A percentile compares a stretch with the other conserved stretches of the same genome.
These are phyloP conservation scores for Diuraphis noxia DNA, from an alignment of 1,140 invertebrate species.

Conservation along the genomic window DNA sequence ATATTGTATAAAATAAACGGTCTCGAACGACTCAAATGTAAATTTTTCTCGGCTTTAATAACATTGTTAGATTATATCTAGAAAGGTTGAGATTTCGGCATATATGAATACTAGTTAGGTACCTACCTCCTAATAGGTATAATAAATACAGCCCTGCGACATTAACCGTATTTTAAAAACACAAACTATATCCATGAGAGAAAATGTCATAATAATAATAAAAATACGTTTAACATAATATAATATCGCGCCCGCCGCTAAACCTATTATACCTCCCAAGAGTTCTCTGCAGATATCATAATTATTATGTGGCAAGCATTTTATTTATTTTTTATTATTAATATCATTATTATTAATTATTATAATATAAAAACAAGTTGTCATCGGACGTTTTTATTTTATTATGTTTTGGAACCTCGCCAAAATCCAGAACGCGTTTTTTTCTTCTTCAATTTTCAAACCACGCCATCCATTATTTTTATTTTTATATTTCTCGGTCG, in stretches of 20 bases:
- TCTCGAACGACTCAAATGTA: not conserved
- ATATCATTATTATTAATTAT: not conserved
- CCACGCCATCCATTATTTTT: not conserved
- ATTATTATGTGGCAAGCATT: not conserved
- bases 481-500: not conserved
- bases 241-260: not conserved
- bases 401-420: not conserved
- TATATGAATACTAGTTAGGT: not conserved
- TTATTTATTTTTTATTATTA: not conserved
- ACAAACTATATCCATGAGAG: not conserved
- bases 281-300: not conserved
- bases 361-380: not conserved
- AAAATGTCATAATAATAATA: conserved; percentile 13
- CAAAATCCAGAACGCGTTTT: not conserved
- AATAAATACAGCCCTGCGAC: not conserved
- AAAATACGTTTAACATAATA: not conserved
- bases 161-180: not conserved
- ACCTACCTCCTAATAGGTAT: not conserved
- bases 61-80: not conserved
- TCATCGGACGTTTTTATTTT: not conserved
- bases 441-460: not conserved
- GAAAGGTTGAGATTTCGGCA: not conserved
- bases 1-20: not conserved
- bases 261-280: not conserved
- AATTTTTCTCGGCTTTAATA: not conserved